Evolutionary conservation across 2,888 invertebrate genomes (phyloP).

Genomic region (Agrypnus murinus): DNA sequence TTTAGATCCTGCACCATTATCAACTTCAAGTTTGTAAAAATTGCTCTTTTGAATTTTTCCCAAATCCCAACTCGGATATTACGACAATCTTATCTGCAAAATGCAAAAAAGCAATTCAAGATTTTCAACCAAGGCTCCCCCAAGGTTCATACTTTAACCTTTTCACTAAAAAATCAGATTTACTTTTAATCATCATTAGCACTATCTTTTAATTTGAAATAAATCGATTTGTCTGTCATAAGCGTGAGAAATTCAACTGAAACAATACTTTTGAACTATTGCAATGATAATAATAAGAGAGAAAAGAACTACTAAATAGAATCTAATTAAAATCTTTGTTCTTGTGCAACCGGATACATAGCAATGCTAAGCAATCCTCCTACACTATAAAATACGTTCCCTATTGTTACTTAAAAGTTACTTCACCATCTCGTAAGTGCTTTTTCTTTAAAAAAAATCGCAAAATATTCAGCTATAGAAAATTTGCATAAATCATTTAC

Average conservation of each 20-base stretch:
- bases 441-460: constrained; percentile 15
- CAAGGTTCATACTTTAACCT: too few species aligned
- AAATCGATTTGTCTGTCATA: too few species aligned
- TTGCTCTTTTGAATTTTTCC: too few species aligned
- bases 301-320: not conserved
- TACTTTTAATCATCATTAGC: too few species aligned
- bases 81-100: too few species aligned
- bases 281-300: not conserved
- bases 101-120: too few species aligned
- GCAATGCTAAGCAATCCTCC: constrained; percentile 39
- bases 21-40: too few species aligned
- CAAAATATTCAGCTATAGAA: constrained; percentile 16
- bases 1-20: too few species aligned
- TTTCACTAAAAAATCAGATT: too few species aligned
- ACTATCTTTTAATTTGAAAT: not conserved
- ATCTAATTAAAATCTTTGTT: constrained; percentile 29
- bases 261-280: not conserved
- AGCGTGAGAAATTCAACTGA: too few species aligned
- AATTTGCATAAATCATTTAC: not conserved
- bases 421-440: constrained; percentile 31
- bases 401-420: constrained; percentile 37
- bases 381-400: constrained; percentile 40
- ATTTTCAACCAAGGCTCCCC: too few species aligned
- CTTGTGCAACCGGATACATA: constrained; percentile 46
- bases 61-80: too few species aligned